Evolutionary conservation across 2,888 invertebrate genomes (phyloP), one percentile per base, ranked within the genome.

Genomic region (Yponomeuta cagnagella): DNA sequence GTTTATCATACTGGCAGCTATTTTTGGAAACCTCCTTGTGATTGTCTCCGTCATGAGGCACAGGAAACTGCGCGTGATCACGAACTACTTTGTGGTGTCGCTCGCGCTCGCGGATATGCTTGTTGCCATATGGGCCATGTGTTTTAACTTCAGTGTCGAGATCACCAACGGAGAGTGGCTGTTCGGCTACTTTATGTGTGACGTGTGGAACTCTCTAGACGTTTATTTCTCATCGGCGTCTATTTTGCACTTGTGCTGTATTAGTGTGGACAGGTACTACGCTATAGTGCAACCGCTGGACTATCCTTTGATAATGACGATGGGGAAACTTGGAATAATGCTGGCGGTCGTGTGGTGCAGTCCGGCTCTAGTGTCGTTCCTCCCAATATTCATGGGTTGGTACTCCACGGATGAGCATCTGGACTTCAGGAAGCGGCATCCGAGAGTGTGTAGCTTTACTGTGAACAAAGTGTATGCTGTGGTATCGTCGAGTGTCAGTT

Each of bases 1-100:
- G 64, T 94, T 96, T 79, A 97, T 98, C 74, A 98, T 98, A 74
- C 85, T 97, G 70, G 95, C 97, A 68, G 98, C 98, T 75, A 94
- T 98, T 72, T 95, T 98, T 77, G 98, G 98, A 68, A 98, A 98
- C 84, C 90, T 97, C 69, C 90, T 98, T 70, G 98, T 98, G 75
- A 98, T 98, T 76, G 96, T 97, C 63, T 97, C 95, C 87, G 97
- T 84, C 93, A 97, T 90, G 88, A 82, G 91, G 68, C 94, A 94
- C 83, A 93, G 94, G 77, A 94, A 94, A 83, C 80, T 94, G 75
- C 86, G 94, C 76, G 97, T 97, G 37, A 97, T 98, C 75, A 98
- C 98, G 73, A 99, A 98, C 90, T 98, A 97, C 85, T 98, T 98
- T 86, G 98, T 99, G 30, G 98, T 98, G 10, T 98, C 98, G 0